Conservation (phyloP, 2,113 vertebrate genomes). For the Poeciliopsis occidentalis region DNA sequence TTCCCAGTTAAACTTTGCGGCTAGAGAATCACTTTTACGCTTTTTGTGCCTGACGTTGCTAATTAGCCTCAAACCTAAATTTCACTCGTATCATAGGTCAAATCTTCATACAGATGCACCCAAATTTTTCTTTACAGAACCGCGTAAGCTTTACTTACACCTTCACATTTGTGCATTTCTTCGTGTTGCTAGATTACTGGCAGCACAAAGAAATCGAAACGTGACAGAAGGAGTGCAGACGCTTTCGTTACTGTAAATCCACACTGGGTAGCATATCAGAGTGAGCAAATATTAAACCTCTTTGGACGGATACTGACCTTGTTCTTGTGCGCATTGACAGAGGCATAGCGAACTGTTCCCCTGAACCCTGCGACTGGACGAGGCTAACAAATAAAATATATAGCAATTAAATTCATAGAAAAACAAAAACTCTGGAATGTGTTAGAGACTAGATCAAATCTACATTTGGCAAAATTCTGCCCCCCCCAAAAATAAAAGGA, state of each 20-base stretch:
- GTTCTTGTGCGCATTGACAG: slow-evolving; percentile 96
- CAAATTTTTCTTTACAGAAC: too few species aligned
- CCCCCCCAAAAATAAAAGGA: too few species aligned
- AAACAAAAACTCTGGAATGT: neutral
- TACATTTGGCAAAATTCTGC: too few species aligned
- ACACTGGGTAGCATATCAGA: neutral
- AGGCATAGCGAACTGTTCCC: slow-evolving; percentile 96
- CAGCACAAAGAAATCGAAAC: neutral
- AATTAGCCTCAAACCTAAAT: neutral
- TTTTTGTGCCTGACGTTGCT: neutral
- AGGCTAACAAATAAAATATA: slow-evolving; percentile 80
- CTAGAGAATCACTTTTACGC: too few species aligned
- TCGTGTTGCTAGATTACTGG: neutral
- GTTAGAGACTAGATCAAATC: neutral
- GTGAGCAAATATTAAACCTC: too few species aligned
- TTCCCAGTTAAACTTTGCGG: too few species aligned
- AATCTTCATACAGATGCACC: neutral
- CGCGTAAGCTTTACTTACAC: too few species aligned
- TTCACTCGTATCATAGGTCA: neutral
- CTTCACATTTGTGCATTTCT: neutral
- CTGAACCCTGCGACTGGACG: slow-evolving; percentile 96
- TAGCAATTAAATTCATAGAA: slow-evolving; percentile 1
- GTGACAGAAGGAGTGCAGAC: neutral
- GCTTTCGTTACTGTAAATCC: neutral
- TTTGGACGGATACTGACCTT: slow-evolving; percentile 82